A percentile compares a stretch with the other conserved stretches of the same genome.
These are phyloP conservation scores for Drosophila sechellia DNA, from an alignment of 1,140 invertebrate genomes.

Conservation along the genomic window DNA sequence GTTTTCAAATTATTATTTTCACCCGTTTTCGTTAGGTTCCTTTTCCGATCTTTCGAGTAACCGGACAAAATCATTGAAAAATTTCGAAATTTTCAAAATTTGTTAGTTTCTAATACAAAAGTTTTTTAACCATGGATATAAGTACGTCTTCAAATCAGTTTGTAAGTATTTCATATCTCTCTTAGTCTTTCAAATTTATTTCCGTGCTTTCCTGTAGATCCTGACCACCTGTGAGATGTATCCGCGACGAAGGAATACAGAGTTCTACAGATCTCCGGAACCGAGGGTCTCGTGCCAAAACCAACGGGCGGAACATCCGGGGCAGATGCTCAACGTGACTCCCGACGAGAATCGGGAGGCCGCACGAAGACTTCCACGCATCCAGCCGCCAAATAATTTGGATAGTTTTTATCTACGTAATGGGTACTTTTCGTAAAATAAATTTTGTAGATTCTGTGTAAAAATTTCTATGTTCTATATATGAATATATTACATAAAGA, in stretches of 20 bases:
- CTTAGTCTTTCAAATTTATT: too few species aligned
- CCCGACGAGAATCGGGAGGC: not conserved
- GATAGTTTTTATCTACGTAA: not conserved
- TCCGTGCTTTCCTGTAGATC: not conserved
- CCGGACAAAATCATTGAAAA: not conserved
- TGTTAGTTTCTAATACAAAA: not conserved
- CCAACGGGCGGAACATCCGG: slow-evolving; percentile 13
- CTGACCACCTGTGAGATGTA: slow-evolving; percentile 8
- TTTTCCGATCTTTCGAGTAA: not conserved
- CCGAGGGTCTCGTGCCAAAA: slow-evolving; percentile 13
- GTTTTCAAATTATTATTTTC: not conserved
- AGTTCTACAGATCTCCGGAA: slow-evolving; percentile 3
- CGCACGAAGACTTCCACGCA: not conserved
- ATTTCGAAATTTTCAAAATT: not conserved
- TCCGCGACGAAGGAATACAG: slow-evolving; percentile 4
- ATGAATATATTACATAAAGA: too few species aligned
- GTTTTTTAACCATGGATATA: not conserved
- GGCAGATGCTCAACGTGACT: not conserved
- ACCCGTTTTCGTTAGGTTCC: not conserved
- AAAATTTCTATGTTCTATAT: too few species aligned
- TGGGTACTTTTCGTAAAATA: slow-evolving; percentile 25
- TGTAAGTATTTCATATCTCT: not conserved
- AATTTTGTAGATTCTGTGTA: not conserved
- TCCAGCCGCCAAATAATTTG: not conserved
- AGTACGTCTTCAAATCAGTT: not conserved